Conservation (phyloP, 2,888 invertebrate genomes). For the Tanytarsus gracilentus region DNA sequence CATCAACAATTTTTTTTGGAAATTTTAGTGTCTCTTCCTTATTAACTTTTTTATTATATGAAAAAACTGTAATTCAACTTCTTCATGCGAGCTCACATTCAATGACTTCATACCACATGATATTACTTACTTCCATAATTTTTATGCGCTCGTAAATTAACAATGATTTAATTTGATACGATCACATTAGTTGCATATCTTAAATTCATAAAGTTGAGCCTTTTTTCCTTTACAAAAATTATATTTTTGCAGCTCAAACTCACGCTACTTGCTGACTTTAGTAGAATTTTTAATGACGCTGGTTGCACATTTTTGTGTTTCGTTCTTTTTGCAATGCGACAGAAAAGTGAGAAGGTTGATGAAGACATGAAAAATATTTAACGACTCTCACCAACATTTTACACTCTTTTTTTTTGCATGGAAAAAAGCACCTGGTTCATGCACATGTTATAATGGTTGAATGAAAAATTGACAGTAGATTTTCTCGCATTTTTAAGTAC, state of each 20-base stretch:
- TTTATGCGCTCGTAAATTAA: background rate
- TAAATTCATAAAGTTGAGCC: conserved; percentile 4
- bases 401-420: no score
- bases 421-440: no score
- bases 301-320: background rate
- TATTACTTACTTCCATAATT: background rate
- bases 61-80: background rate
- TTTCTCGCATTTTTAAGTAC: no score
- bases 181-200: background rate
- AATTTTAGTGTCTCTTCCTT: no score
- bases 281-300: conserved; percentile 9
- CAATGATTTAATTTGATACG: conserved; percentile 1
- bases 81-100: background rate
- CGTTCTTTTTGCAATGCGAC: background rate
- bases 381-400: conserved; percentile 17
- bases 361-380: conserved; percentile 1
- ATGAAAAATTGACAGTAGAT: no score
- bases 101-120: conserved; percentile 3
- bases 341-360: conserved; percentile 3
- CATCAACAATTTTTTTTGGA: no score
- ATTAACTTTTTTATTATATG: no score
- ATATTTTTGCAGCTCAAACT: background rate
- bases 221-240: no score
- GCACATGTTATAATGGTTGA: no score
- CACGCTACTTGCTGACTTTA: conserved; percentile 4